Evolutionary conservation across 2,888 invertebrate genomes (phyloP).

Genomic region (Eilema caniola): DNA sequence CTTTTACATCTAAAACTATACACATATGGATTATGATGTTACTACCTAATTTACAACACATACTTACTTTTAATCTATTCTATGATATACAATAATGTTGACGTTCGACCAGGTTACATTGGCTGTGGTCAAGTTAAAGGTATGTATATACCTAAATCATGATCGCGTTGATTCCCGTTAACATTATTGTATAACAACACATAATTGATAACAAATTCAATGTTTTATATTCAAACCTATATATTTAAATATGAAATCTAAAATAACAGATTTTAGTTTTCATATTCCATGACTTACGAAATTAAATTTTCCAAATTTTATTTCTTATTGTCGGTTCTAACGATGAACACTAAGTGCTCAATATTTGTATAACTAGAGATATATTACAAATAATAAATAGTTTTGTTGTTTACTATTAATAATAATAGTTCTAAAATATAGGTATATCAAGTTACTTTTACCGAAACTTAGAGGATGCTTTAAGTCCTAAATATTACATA

Average conservation of each 20-base stretch:
- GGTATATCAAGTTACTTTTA: background rate
- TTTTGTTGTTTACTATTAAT: conserved; percentile 31
- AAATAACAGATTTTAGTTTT: conserved; percentile 42
- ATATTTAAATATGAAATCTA: conserved; percentile 37
- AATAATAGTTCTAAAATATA: conserved; percentile 25
- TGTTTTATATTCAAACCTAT: conserved; percentile 30
- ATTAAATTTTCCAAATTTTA: conserved; percentile 54
- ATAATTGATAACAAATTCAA: conserved; percentile 40
- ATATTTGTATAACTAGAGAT: conserved; percentile 52
- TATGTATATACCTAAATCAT: too few species aligned
- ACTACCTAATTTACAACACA: conserved; percentile 45
- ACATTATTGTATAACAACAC: too few species aligned
- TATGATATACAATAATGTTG: too few species aligned
- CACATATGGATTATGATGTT: conserved; percentile 51
- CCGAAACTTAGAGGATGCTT: background rate
- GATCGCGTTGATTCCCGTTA: too few species aligned
- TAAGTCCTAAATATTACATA: background rate
- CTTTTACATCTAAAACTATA: conserved; percentile 58
- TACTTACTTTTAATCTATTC: too few species aligned
- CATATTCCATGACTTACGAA: conserved; percentile 49
- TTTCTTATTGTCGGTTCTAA: conserved; percentile 70
- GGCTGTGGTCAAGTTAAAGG: too few species aligned
- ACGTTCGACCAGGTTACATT: too few species aligned
- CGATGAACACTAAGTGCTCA: conserved; percentile 62
- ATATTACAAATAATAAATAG: conserved; percentile 48